Percentiles rank a stretch among this genome's conserved stretches.
Conservation (phyloP, 1,140 invertebrate species). For the Megathymus violae region DNA sequence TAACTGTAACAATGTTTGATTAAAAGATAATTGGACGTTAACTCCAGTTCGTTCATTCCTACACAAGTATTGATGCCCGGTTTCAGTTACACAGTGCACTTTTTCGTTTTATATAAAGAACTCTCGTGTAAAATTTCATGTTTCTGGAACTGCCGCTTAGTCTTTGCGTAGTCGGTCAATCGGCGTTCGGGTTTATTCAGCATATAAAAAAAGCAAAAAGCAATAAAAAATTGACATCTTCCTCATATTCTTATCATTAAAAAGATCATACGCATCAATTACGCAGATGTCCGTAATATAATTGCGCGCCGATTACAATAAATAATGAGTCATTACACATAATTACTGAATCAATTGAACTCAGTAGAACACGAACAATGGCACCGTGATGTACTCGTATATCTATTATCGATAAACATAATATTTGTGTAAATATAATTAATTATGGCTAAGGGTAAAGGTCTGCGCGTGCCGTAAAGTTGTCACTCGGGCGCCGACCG, state of each 20-base stretch:
- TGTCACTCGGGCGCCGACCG: constrained; percentile 43
- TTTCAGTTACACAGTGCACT: too few relatives aligned
- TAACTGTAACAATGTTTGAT: too few relatives aligned
- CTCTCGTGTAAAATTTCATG: too few relatives aligned
- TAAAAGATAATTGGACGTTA: too few relatives aligned
- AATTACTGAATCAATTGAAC: constrained; percentile 72
- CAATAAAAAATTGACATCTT: too few relatives aligned
- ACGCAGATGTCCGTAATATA: constrained; percentile 31
- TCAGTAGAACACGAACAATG: constrained; percentile 63
- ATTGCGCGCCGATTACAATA: constrained; percentile 46
- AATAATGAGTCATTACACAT: constrained; percentile 59
- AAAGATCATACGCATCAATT: constrained; percentile 28
- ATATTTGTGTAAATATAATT: constrained; percentile 74
- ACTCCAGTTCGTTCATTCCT: too few relatives aligned
- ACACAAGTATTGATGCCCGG: too few relatives aligned
- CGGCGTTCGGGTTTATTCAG: too few relatives aligned
- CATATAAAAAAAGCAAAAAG: background rate
- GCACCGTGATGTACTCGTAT: constrained; percentile 64
- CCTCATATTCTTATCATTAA: constrained; percentile 10
- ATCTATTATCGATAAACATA: constrained; percentile 64
- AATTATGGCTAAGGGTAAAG: constrained; percentile 76
- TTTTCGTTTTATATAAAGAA: too few relatives aligned
- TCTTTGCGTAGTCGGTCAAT: too few relatives aligned
- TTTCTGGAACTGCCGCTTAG: too few relatives aligned
- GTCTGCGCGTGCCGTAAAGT: constrained; percentile 71